Conservation (phyloP, 1,140 invertebrate genomes). For the Papilio xuthus region DNA sequence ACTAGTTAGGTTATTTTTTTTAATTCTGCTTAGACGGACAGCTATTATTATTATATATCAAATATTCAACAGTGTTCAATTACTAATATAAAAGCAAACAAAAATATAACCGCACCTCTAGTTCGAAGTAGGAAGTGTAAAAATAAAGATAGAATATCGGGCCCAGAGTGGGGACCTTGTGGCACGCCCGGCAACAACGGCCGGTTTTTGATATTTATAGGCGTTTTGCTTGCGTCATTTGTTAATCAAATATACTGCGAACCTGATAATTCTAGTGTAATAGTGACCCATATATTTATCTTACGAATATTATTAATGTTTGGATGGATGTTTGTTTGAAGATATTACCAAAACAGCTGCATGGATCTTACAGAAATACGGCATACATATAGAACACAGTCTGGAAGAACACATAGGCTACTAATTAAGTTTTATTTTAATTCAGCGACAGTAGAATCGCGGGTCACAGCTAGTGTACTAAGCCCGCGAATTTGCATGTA, state of each 20-base stretch:
- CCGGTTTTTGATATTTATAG: slow-evolving; percentile 12
- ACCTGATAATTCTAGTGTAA: slow-evolving; percentile 21
- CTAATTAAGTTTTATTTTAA: too few relatives aligned
- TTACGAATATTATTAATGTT: too few relatives aligned
- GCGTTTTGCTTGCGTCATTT: slow-evolving; percentile 17
- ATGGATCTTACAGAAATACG: too few relatives aligned
- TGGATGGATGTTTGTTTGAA: too few relatives aligned
- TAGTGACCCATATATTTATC: slow-evolving; percentile 8
- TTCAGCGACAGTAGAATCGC: too few relatives aligned
- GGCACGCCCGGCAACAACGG: slow-evolving; percentile 20
- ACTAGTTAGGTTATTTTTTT: too few relatives aligned
- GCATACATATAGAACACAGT: too few relatives aligned
- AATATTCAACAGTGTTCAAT: background rate
- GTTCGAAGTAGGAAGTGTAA: slow-evolving; percentile 30
- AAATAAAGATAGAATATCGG: slow-evolving; percentile 29
- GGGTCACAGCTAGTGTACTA: too few relatives aligned
- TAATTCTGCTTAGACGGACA: background rate
- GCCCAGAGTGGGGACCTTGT: background rate
- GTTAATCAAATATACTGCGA: slow-evolving; percentile 23
- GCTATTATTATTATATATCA: background rate
- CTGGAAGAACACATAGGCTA: too few relatives aligned
- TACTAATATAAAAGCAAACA: slow-evolving; percentile 7
- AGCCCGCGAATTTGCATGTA: too few relatives aligned
- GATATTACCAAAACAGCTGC: too few relatives aligned
- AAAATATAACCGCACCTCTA: slow-evolving; percentile 1